Percentiles rank a stretch among this genome's conserved stretches.
Conservation (phyloP, 2,113 vertebrate genomes). For the Daboia siamensis region DNA sequence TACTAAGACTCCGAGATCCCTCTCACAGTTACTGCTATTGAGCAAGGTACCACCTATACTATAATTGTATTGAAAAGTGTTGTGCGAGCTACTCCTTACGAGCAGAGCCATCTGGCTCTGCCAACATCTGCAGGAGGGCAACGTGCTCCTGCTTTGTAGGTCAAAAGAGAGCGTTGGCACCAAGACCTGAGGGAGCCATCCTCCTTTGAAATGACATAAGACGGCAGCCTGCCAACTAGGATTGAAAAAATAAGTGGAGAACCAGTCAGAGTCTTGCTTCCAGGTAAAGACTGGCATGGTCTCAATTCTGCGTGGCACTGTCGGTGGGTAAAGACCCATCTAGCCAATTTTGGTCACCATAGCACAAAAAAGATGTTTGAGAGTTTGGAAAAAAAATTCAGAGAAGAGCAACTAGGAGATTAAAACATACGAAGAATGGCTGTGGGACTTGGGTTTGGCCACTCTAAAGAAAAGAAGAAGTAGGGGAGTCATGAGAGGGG, state of each 20-base stretch:
- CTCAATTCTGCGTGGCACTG: neutral
- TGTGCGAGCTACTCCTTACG: neutral
- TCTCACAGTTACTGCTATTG: too few relatives aligned
- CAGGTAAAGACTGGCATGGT: neutral
- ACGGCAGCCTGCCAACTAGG: neutral
- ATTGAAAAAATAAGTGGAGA: neutral
- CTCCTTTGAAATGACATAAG: neutral
- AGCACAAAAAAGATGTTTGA: too few relatives aligned
- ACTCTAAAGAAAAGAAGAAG: too few relatives aligned
- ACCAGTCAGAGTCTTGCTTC: neutral
- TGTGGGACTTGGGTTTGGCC: too few relatives aligned
- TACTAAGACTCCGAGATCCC: too few relatives aligned
- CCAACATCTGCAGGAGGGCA: neutral
- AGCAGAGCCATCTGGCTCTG: neutral
- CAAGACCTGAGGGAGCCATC: neutral
- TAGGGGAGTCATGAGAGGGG: too few relatives aligned
- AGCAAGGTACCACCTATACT: too few relatives aligned
- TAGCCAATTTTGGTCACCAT: too few relatives aligned
- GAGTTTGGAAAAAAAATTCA: too few relatives aligned
- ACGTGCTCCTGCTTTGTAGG: neutral
- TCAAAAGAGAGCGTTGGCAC: neutral
- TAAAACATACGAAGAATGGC: too few relatives aligned
- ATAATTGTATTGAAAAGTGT: neutral
- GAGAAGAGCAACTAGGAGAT: too few relatives aligned
- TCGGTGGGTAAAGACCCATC: neutral